A percentile compares a stretch with the other conserved stretches of the same genome.
phyloP scores from a whole-genome alignment of 2,797 vertebrate genomes.

The Nasua narica region DNA sequence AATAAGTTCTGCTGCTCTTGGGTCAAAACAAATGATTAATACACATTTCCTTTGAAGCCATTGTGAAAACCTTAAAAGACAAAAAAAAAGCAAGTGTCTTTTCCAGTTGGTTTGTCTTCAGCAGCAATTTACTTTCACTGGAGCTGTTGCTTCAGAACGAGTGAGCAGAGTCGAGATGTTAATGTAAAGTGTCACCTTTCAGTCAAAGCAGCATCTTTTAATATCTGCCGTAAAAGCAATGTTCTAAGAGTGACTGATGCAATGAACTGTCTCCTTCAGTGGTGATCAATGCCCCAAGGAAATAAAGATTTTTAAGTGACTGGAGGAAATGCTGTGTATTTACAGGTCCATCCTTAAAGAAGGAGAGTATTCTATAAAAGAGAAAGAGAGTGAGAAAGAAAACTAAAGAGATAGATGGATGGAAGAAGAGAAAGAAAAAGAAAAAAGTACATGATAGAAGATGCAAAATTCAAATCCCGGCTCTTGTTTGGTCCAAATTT shows the following conservation, averaged over 20 bases:
- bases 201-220: background rate
- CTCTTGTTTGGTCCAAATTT: background rate
- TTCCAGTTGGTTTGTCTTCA: conserved; percentile 33
- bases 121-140: background rate
- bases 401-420: background rate
- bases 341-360: background rate
- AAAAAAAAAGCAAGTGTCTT: conserved; percentile 16
- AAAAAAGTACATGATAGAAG: background rate
- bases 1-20: conserved; percentile 52
- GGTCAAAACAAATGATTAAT: conserved; percentile 59
- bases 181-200: conserved; percentile 2
- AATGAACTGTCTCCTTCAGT: background rate
- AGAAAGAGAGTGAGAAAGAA: background rate
- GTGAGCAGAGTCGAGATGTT: background rate
- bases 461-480: background rate
- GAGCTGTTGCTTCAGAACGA: background rate
- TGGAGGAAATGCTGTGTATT: background rate
- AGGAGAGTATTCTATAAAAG: background rate
- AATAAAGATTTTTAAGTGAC: conserved; percentile 53
- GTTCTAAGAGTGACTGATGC: background rate
- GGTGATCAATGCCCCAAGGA: background rate
- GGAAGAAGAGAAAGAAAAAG: background rate
- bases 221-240: background rate
- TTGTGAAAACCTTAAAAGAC: conserved; percentile 30
- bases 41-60: conserved; percentile 40